Conservation (phyloP, 2,113 vertebrate species). For the Perca flavescens region DNA sequence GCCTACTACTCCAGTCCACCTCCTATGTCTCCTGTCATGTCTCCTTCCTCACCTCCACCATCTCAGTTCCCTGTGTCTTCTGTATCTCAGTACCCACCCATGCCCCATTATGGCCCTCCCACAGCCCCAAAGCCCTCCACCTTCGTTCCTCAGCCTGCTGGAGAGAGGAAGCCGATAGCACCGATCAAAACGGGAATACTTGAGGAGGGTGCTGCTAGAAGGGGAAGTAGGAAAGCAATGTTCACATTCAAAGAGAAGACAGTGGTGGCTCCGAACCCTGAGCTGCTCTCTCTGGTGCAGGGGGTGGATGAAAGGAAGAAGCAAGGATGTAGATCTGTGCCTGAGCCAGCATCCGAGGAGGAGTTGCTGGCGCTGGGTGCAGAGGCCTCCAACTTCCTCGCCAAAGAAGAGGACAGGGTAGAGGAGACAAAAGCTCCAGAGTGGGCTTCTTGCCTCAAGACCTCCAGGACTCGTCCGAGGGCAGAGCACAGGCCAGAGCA, state of each 20-base stretch:
- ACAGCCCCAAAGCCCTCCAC: constrained; percentile 79
- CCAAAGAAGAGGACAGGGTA: constrained; percentile 72
- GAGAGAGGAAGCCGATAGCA: constrained; percentile 55
- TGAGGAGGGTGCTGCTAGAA: constrained; percentile 86
- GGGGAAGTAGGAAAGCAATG: constrained; percentile 90
- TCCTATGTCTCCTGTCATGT: constrained; percentile 73
- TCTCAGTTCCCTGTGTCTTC: constrained; percentile 76
- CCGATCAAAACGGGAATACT: constrained; percentile 90
- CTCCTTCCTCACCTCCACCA: constrained; percentile 68
- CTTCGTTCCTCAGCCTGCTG: constrained; percentile 70
- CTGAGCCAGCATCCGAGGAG: constrained; percentile 86
- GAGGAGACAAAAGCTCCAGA: constrained; percentile 82
- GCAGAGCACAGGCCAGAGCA: constrained; percentile 88
- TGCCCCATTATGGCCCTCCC: constrained; percentile 82
- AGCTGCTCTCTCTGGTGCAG: constrained; percentile 94
- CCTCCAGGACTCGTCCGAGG: constrained; percentile 88
- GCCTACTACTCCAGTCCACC: constrained; percentile 85
- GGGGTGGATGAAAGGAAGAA: constrained; percentile 90
- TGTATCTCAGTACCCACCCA: constrained; percentile 80
- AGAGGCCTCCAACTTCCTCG: constrained; percentile 93
- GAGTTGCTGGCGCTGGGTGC: constrained; percentile 95
- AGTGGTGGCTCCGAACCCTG: constrained; percentile 92
- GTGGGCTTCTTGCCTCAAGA: constrained; percentile 95
- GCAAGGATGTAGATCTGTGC: constrained; percentile 85
- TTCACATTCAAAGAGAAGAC: constrained; percentile 98